Percentiles rank a stretch among this genome's conserved stretches.
Conservation (phyloP, 1,140 invertebrate genomes). For the Episyrphus balteatus region DNA sequence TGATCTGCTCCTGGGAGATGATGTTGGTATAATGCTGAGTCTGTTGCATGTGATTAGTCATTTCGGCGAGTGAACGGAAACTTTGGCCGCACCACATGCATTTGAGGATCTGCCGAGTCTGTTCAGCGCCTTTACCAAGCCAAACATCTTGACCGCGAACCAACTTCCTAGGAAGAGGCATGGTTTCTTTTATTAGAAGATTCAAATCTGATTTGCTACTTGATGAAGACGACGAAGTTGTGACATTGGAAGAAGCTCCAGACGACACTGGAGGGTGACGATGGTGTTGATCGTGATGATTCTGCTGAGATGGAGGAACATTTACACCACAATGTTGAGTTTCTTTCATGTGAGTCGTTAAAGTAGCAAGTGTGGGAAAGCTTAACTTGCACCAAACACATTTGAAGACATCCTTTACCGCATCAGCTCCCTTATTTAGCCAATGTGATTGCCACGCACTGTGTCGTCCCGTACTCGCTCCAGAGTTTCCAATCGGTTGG, state of each 20-base stretch:
- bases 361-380: constrained; percentile 76
- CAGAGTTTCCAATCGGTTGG: constrained; percentile 16
- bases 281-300: constrained; percentile 36
- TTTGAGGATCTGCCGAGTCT: constrained; percentile 92
- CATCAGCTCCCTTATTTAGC: constrained; percentile 86
- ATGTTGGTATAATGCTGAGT: constrained; percentile 98
- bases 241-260: constrained; percentile 39
- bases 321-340: constrained; percentile 84
- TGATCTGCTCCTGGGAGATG: constrained; percentile 91
- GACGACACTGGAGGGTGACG: constrained; percentile 43
- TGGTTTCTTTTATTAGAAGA: constrained; percentile 81
- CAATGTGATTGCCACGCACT: constrained; percentile 91
- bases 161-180: constrained; percentile 86
- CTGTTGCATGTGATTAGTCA: constrained; percentile 97
- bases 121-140: constrained; percentile 94
- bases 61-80: constrained; percentile 89
- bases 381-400: constrained; percentile 95
- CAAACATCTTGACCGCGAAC: constrained; percentile 97
- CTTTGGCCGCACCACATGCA: constrained; percentile 99
- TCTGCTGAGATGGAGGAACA: constrained; percentile 41
- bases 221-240: constrained; percentile 39
- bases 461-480: constrained; percentile 52
- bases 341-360: constrained; percentile 92
- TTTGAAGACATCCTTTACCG: constrained; percentile 86
- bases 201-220: constrained; percentile 67